Evolutionary conservation across 2,113 vertebrate species (phyloP).

Genomic region (Rhea pennata): DNA sequence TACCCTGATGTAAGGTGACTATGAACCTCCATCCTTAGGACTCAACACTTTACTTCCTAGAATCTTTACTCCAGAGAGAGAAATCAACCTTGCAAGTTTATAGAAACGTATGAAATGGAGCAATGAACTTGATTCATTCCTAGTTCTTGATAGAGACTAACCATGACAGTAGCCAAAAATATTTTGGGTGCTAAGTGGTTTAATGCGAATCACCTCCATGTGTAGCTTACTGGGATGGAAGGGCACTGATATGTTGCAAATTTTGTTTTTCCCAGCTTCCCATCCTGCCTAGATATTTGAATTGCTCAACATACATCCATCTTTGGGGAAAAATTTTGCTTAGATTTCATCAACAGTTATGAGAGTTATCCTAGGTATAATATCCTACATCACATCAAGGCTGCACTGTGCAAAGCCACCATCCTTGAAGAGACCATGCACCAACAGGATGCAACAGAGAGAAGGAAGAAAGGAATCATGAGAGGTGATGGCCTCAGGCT

Average conservation of each 20-base stretch:
- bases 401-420: not conserved
- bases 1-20: not conserved
- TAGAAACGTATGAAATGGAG: not conserved
- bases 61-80: not conserved
- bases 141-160: not conserved
- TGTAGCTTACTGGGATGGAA: not conserved
- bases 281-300: not conserved
- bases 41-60: not conserved
- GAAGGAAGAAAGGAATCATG: fast-evolving
- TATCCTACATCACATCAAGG: not conserved
- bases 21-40: not conserved
- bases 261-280: not conserved
- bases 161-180: not conserved
- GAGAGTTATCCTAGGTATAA: not conserved
- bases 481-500: not conserved
- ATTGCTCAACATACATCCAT: not conserved
- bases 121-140: not conserved
- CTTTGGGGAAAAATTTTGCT: not conserved
- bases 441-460: not conserved
- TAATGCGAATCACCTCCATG: not conserved
- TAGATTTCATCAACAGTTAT: not conserved
- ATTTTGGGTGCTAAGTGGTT: not conserved
- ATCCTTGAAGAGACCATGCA: not conserved
- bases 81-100: not conserved
- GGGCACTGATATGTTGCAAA: not conserved